phyloP scores from a whole-genome alignment of 2,113 vertebrate genomes.

The Mus musculus region GRCm39 chr10:9734501-9735000 shows the following conservation, averaged over 20 bases:
- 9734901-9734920: background rate
- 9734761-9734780: background rate
- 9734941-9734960: conserved; percentile 47
- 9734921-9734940: background rate
- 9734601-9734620: background rate
- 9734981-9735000: background rate
- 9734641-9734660: background rate
- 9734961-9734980: background rate
- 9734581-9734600: conserved; percentile 20
- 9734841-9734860: background rate
- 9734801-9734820: background rate
- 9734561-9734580: conserved; percentile 11
- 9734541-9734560: background rate
- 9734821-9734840: background rate
- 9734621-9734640: conserved; percentile 31
- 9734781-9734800: conserved; percentile 15
- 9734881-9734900: background rate
- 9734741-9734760: background rate
- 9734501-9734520: conserved; percentile 6
- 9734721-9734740: background rate
- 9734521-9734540: conserved; percentile 46
- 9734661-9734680: background rate
- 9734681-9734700: background rate
- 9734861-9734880: background rate
- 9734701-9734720: background rate